These are phyloP conservation scores for Oreochromis mossambicus DNA, from an alignment of 2,797 vertebrate species.

Conservation along the genomic window DNA sequence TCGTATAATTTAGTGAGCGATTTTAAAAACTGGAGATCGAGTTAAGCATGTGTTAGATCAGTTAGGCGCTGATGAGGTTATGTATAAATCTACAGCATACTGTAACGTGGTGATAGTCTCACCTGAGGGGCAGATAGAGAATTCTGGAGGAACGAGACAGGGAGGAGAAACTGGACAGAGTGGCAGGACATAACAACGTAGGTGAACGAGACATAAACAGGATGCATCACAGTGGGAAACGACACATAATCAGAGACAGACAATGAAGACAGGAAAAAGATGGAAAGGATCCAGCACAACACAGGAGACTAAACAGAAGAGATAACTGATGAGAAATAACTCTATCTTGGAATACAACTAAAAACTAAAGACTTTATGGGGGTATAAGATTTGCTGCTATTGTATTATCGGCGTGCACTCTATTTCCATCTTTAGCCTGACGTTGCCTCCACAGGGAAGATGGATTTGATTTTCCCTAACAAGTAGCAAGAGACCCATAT, in stretches of 20 bases:
- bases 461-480: neutral
- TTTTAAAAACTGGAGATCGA: neutral
- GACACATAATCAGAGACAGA: conserved; percentile 23
- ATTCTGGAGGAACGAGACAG: conserved; percentile 57
- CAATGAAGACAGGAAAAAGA: neutral
- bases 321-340: neutral
- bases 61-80: neutral
- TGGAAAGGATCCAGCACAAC: neutral
- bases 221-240: conserved; percentile 18
- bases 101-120: conserved; percentile 42
- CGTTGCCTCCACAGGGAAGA: neutral
- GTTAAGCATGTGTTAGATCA: neutral
- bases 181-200: conserved; percentile 29
- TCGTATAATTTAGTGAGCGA: neutral
- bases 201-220: conserved; percentile 25
- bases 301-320: neutral
- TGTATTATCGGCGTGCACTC: neutral
- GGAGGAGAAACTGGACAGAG: conserved; percentile 57
- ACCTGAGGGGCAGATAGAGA: conserved; percentile 71
- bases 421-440: neutral
- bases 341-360: neutral
- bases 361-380: neutral
- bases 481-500: neutral
- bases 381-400: neutral
- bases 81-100: neutral